Evolutionary conservation across 2,888 invertebrate species (phyloP), one percentile per base, ranked within the genome.

Genomic region (Griposia aprilina): DNA sequence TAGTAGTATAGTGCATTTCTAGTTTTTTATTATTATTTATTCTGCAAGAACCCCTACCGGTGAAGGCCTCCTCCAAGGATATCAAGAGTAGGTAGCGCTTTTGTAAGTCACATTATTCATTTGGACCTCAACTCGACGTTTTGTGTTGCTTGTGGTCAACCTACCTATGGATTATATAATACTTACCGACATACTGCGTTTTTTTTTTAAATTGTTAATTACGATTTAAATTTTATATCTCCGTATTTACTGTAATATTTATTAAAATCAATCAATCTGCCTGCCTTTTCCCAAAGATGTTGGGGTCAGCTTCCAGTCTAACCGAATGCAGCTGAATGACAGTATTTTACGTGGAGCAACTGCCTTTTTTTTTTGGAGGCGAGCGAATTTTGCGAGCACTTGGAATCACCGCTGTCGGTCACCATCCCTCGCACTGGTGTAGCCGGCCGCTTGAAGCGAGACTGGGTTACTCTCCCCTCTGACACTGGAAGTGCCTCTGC

Each of bases 261-360:
- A 71, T 66, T 80, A 10, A 66, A 79, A 81, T 65, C 60, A 17
- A 60, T 60, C 10, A 17, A 8, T 30, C 17, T 30, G 3, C 1
- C 30, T 8, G 8, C 0, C 4, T 17, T 30, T 30, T 60, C 8
- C 8, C 17, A 59, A 26, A 15, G 17, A 60, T 30, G 26, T 30
- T 30, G 59, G 30, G 1, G 10, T 30, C 10, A 8, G 17, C 3
- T 59, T 59, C 2, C 17, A 10, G 30, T 60, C 10, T 60, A 10
- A 30, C 17, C 30, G 30, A 20, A 30, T 10, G 30, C 30, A 59
- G 60, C 4, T 60, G 30, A 60, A 17, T 30, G 30, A 10, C 30
- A 30, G 30, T 60, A 30, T 60, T 30, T 60, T 10, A 20, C 60
- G 20, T 20, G 1, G 4, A 8, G 15, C 8, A 17, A 60, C 8